Base-by-base conservation (phyloP, 2,888 invertebrate species). In the Orgyia antiqua region DNA sequence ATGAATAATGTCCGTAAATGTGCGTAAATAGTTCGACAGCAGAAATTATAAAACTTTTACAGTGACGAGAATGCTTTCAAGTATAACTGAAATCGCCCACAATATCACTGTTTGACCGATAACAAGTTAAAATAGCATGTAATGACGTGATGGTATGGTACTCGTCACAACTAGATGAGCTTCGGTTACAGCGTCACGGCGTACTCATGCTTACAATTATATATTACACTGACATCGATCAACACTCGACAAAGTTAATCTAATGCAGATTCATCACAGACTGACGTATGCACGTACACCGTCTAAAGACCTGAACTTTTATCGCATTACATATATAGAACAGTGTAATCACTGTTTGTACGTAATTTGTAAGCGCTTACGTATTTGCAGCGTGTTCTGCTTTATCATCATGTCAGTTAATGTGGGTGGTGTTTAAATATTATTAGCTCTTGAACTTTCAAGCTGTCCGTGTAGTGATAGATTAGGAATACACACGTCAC, bases 151-250 rank as follows among this genome's bases (percentile, higher is more conserved):
- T 52, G 48, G 53, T 53, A 48, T 58, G 52, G 51, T 56, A 44
- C 29, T 43, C 48, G 53, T 57, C 56, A 56, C 65, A 51, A 55
- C 42, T 56, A 40, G 33, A 46, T 45, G 49, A 54, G 42, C 40
- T 41, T 12, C 15, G 49, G 48, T 45, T 39, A 41, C 44, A 54
- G 51, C 69, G 67, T 68, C 74, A 69, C 51, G 39, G 43, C 46
- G 49, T 52, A 65, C 66, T 72, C 72, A 75, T 63, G 55, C 60
- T 68, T 78, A 75, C 78, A 76, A 78, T 76, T 74, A 74, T 68
- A 57, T 52, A 78, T 76, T 74, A 74, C 69, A 57, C 52, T 51
- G 49, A 45, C 48, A 60, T 51, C 47, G 46, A 52, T 51, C 45
- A 57, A 59, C 68, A 70, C 75, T 72, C 65, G 64, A 74, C 29